Percentiles rank a stretch among this genome's conserved stretches.
phyloP scores from a whole-genome alignment of 2,888 invertebrate species.

The Drosophila neonasuta region DNA sequence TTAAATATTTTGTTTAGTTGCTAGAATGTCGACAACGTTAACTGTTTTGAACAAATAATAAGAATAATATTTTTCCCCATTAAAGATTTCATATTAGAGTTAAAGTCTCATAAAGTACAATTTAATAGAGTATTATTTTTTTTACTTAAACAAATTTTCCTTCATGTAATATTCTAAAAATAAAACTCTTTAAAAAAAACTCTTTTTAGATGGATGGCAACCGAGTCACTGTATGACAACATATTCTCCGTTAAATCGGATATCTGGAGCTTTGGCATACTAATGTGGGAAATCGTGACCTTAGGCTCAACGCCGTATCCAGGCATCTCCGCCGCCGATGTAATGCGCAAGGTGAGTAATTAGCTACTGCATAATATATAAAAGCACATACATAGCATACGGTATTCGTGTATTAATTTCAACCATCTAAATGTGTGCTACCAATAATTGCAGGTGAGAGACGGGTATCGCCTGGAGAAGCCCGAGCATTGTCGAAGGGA shows the following conservation, averaged over 20 bases:
- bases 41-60: too few species aligned
- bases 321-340: constrained; percentile 94
- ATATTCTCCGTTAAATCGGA: constrained; percentile 96
- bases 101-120: too few species aligned
- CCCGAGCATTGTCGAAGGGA: constrained; percentile 96
- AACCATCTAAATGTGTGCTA: background rate
- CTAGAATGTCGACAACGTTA: too few species aligned
- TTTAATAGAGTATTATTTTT: too few species aligned
- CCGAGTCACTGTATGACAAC: constrained; percentile 96
- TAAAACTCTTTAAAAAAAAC: too few species aligned
- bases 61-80: too few species aligned
- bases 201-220: constrained; percentile 94
- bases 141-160: too few species aligned
- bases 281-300: constrained; percentile 98
- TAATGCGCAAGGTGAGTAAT: constrained; percentile 90
- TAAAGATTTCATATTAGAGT: too few species aligned
- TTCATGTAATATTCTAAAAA: too few species aligned
- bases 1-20: too few species aligned
- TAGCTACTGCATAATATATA: background rate
- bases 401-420: background rate
- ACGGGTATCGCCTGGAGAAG: constrained; percentile 94
- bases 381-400: background rate
- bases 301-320: constrained; percentile 97
- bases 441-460: constrained; percentile 86
- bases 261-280: constrained; percentile 97